Percentiles rank a stretch among this genome's conserved stretches.
Conservation (phyloP, 2,797 vertebrate genomes). For the Prunella strophiata region DNA sequence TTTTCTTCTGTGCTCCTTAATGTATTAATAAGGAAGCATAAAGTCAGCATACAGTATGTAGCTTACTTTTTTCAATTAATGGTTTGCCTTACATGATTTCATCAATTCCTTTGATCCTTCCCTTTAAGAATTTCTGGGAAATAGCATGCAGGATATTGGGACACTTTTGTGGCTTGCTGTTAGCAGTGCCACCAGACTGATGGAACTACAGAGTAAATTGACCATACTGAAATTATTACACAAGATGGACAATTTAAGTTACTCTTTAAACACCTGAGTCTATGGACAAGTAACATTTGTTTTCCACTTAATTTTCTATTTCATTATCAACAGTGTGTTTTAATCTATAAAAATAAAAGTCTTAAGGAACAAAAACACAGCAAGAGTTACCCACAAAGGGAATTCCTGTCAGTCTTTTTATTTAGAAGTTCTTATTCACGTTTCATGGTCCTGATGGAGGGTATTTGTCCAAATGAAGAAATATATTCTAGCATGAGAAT, state of each 20-base stretch:
- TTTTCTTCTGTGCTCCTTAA: not conserved
- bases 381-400: not conserved
- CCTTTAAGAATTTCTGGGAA: not conserved
- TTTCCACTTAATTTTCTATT: not conserved
- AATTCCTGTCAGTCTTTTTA: not conserved
- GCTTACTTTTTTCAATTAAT: not conserved
- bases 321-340: not conserved
- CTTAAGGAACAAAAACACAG: not conserved
- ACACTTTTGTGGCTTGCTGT: not conserved
- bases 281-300: not conserved
- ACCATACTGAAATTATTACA: not conserved
- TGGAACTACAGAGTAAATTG: not conserved
- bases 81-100: not conserved
- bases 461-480: not conserved
- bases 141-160: fast-evolving
- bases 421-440: not conserved
- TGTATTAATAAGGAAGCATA: not conserved
- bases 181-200: not conserved
- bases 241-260: not conserved
- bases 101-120: not conserved
- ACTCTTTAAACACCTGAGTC: not conserved
- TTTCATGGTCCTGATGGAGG: not conserved
- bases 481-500: not conserved
- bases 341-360: not conserved
- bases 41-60: fast-evolving